A percentile compares a stretch with the other conserved stretches of the same genome.
phyloP scores from a whole-genome alignment of 2,888 invertebrate species.

The Tetropium fuscum region DNA sequence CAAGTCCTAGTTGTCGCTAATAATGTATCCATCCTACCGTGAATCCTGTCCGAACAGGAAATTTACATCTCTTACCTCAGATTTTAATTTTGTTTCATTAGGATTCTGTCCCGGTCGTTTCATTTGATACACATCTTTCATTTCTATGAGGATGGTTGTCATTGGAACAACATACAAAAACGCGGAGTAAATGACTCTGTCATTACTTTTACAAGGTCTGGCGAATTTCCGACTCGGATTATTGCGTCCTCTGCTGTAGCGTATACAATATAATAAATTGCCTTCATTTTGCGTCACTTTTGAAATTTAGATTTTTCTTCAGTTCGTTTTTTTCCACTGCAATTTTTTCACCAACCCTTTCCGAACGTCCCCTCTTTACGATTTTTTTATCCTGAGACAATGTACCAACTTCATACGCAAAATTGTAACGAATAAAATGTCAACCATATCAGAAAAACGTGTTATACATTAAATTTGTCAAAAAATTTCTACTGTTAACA shows the following conservation, averaged over 20 bases:
- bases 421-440: no score
- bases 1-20: conserved; percentile 58
- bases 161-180: background rate
- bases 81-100: conserved; percentile 39
- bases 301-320: no score
- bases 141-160: background rate
- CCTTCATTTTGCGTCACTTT: no score
- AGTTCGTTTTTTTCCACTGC: no score
- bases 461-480: no score
- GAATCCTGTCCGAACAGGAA: conserved; percentile 62
- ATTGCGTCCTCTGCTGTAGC: background rate
- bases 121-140: conserved; percentile 25
- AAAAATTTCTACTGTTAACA: no score
- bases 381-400: no score
- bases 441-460: no score
- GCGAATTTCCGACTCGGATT: background rate
- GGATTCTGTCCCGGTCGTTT: conserved; percentile 33
- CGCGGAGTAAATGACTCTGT: background rate
- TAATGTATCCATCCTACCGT: conserved; percentile 63
- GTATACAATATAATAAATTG: no score
- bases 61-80: conserved; percentile 62
- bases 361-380: no score
- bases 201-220: background rate
- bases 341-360: no score
- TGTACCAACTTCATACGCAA: no score